Evolutionary conservation across 2,888 invertebrate genomes (phyloP).

Genomic region (Andrena fulva): DNA sequence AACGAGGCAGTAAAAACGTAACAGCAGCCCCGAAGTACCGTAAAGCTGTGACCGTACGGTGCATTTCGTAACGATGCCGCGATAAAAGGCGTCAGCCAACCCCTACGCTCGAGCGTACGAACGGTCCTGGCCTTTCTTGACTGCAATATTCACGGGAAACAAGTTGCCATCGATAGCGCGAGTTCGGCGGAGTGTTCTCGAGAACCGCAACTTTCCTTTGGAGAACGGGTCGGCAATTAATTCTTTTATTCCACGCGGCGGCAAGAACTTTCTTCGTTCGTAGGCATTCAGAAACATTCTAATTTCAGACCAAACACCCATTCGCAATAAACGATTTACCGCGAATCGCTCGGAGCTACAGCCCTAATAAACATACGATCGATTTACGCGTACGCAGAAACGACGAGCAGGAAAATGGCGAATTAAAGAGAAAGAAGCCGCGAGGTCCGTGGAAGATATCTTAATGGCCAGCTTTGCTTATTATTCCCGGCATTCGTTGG

Average conservation of each 20-base stretch:
- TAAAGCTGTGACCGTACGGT: slow-evolving; percentile 83
- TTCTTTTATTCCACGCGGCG: slow-evolving; percentile 9
- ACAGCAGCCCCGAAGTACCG: slow-evolving; percentile 83
- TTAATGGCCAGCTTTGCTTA: slow-evolving; percentile 81
- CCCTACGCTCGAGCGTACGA: slow-evolving; percentile 32
- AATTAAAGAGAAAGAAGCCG: slow-evolving; percentile 18
- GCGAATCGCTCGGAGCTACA: slow-evolving; percentile 73
- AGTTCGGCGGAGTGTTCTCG: slow-evolving; percentile 20
- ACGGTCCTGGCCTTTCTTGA: slow-evolving; percentile 18
- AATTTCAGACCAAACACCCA: slow-evolving; percentile 23
- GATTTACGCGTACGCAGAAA: slow-evolving; percentile 65
- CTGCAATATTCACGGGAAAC: slow-evolving; percentile 34
- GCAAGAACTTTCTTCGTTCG: background rate
- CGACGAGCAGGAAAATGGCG: slow-evolving; percentile 30
- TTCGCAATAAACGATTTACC: slow-evolving; percentile 73
- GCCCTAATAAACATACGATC: slow-evolving; percentile 79
- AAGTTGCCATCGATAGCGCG: slow-evolving; percentile 42
- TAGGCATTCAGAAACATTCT: too few relatives aligned
- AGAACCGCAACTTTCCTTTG: background rate
- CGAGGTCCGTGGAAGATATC: slow-evolving; percentile 74
- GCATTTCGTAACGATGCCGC: slow-evolving; percentile 81
- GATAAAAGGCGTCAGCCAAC: slow-evolving; percentile 70
- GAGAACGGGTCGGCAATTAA: slow-evolving; percentile 7
- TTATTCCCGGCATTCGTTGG: slow-evolving; percentile 76
- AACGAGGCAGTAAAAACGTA: slow-evolving; percentile 84